Conservation (phyloP, 2,113 vertebrate genomes). For the Ochotona princeps region DNA sequence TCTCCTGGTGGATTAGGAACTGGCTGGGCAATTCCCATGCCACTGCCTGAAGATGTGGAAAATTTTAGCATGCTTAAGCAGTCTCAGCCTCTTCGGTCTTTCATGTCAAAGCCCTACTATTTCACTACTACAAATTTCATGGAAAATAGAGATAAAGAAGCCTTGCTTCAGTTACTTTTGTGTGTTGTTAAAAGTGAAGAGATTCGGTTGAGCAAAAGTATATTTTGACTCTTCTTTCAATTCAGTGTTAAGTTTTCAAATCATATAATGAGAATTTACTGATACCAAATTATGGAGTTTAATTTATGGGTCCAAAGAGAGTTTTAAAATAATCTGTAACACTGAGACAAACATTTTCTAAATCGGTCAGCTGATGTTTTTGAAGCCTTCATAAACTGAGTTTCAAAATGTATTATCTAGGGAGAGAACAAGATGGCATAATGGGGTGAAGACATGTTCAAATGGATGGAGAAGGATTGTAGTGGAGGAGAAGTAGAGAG, state of each 20-base stretch:
- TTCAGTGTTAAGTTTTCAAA: not conserved
- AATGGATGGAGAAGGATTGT: constrained; percentile 4
- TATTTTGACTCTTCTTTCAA: not conserved
- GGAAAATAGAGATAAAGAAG: not conserved
- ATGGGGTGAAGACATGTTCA: constrained; percentile 7
- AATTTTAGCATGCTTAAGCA: too few species aligned
- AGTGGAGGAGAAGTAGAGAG: too few species aligned
- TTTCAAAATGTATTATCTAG: not conserved
- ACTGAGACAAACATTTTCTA: constrained; percentile 2
- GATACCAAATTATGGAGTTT: not conserved
- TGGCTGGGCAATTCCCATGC: too few species aligned
- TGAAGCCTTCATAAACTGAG: not conserved
- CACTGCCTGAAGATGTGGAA: too few species aligned
- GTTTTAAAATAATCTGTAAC: not conserved
- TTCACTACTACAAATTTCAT: not conserved
- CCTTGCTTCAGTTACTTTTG: not conserved
- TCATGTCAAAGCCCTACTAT: too few species aligned
- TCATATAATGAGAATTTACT: not conserved
- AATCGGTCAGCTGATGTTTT: not conserved
- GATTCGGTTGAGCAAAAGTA: not conserved
- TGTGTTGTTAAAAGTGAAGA: not conserved
- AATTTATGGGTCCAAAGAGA: not conserved
- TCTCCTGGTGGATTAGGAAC: too few species aligned
- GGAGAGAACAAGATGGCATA: not conserved
- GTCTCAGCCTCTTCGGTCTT: too few species aligned